Evolutionary conservation across 1,140 invertebrate species (phyloP), one percentile per base, ranked within the genome.

Genomic region (Cotesia glomerata): DNA sequence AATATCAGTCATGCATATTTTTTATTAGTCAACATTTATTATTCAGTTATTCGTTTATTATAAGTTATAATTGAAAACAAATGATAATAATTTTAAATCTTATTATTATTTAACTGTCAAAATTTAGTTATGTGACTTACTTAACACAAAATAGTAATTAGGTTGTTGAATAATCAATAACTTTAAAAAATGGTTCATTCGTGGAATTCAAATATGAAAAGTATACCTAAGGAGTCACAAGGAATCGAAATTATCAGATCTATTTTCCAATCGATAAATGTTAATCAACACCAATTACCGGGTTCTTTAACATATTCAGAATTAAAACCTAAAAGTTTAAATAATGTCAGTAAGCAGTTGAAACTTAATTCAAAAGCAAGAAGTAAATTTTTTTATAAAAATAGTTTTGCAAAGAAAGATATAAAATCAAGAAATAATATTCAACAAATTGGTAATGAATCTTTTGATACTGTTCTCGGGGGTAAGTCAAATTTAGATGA

Each of bases 131-230:
- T 36, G 67, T 69, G 32, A 58, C 14, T 49, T 36, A 35, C 45
- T 36, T 61, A 32, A 3, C 54, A 39, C 16, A 69, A 16, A 8
- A 56, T 58, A 14, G 3, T 36, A 56, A 68, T 59, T 61, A 36
- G 14, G 8, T 18, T 36, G 66, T 39, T 5, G 26, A 5, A 45
- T 45, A 11, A 45, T 45, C 39, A 36, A 32, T 14, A 14, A 59
- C 11, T 49, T 58, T 34, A 58, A 69, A 54, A 39, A 34, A 70
- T 70, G 68, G 26, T 58, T 70, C 32, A 35, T 4, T 62, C 68
- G 9, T 70, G 68, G 68, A 9, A 51, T 16, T 36, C 61, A 14
- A n/a, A 58, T 45, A n/a, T 16, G 7, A n/a, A 39, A 32, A 34
- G 13, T 1, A 59, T 18, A 45, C 39, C 58, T 8, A 58, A 51